These are phyloP conservation scores for Aphyosemion australe DNA, from an alignment of 2,113 vertebrate species.

Conservation along the genomic window DNA sequence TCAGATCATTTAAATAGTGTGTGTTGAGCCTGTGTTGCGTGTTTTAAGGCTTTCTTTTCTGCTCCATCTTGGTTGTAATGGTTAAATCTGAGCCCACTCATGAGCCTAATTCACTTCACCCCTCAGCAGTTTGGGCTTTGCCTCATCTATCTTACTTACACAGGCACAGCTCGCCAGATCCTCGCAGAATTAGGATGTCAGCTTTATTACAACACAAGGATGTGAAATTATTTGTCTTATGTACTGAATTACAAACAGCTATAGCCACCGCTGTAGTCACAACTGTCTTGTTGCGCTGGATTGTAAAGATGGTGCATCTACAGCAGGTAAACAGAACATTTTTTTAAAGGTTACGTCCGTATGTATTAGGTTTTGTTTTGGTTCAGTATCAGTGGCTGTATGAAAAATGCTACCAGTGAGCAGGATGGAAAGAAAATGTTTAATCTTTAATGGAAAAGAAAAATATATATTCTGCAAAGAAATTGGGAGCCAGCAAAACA, in stretches of 20 bases:
- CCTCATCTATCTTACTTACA: slow-evolving; percentile 84
- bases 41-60: neutral
- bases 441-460: neutral
- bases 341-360: slow-evolving; percentile 49
- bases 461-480: neutral
- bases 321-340: slow-evolving; percentile 30
- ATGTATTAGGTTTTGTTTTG: slow-evolving; percentile 24
- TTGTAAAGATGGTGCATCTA: slow-evolving; percentile 15
- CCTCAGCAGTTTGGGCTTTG: slow-evolving; percentile 70
- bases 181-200: slow-evolving; percentile 78
- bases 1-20: no score
- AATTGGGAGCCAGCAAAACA: slow-evolving; percentile 27
- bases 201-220: slow-evolving; percentile 66
- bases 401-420: slow-evolving; percentile 14
- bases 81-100: slow-evolving; percentile 56
- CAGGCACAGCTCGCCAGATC: slow-evolving; percentile 46
- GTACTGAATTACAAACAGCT: slow-evolving; percentile 22
- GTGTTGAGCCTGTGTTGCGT: slow-evolving; percentile 9
- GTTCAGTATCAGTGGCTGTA: slow-evolving; percentile 3
- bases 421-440: neutral
- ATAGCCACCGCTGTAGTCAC: slow-evolving; percentile 22
- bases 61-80: slow-evolving; percentile 67
- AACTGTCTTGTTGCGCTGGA: slow-evolving; percentile 5
- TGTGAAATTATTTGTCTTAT: slow-evolving; percentile 78
- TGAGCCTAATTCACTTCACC: slow-evolving; percentile 72